Evolutionary conservation across 2,888 invertebrate genomes (phyloP).

Genomic region (Diplolepis rosae): DNA sequence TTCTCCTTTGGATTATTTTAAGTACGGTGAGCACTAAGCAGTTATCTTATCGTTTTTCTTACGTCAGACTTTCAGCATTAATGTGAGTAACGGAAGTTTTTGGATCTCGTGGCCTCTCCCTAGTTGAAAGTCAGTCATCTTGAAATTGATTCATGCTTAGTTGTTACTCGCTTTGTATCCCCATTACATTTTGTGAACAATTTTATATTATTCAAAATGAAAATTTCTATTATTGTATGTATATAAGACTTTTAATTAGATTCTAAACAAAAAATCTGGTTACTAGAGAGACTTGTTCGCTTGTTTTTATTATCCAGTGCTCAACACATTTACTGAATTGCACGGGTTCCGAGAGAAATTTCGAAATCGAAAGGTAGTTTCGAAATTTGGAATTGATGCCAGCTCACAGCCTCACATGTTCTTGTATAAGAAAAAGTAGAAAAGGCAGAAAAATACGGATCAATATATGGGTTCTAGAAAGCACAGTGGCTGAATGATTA

Average conservation of each 20-base stretch:
- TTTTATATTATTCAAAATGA: background rate
- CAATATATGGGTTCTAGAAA: too few relatives aligned
- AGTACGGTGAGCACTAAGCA: too few relatives aligned
- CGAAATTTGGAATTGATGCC: background rate
- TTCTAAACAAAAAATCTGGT: background rate
- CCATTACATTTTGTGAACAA: too few relatives aligned
- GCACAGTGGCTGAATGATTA: too few relatives aligned
- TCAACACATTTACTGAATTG: background rate
- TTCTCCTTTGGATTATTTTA: too few relatives aligned
- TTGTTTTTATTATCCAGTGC: background rate
- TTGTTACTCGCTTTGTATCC: background rate
- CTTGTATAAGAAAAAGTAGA: background rate
- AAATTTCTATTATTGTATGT: background rate
- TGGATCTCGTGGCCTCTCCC: background rate
- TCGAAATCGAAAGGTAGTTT: background rate
- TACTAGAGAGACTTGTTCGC: background rate
- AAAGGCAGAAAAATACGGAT: background rate
- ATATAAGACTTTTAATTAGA: too few relatives aligned
- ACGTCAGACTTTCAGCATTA: background rate
- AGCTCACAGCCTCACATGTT: background rate
- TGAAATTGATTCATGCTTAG: too few relatives aligned
- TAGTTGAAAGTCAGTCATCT: background rate
- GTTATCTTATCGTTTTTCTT: background rate
- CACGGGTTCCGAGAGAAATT: background rate
- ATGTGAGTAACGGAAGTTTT: slow-evolving; percentile 8